Evolutionary conservation across 1,140 invertebrate genomes (phyloP).

Genomic region (Micrasema minimum): DNA sequence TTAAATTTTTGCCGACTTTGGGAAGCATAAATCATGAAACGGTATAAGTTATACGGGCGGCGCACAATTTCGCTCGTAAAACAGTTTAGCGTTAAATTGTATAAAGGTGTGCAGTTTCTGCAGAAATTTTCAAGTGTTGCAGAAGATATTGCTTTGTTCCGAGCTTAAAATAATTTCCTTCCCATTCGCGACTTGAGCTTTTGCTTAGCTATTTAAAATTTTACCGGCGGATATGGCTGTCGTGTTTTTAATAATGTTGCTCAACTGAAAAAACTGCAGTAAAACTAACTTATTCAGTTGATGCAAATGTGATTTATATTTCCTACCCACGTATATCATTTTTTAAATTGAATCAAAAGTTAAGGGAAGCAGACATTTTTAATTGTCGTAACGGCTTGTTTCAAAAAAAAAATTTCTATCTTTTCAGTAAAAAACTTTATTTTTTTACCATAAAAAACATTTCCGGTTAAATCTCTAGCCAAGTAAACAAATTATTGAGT

Average conservation of each 20-base stretch:
- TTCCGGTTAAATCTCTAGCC: no score
- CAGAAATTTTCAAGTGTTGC: slow-evolving; percentile 35
- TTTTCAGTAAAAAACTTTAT: no score
- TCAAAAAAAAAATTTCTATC: no score
- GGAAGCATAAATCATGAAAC: slow-evolving; percentile 48
- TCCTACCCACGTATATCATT: no score
- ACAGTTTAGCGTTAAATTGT: slow-evolving; percentile 51
- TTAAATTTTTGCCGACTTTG: slow-evolving; percentile 53
- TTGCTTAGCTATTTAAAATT: slow-evolving; percentile 35
- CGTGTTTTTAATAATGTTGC: neutral
- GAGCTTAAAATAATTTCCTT: slow-evolving; percentile 36
- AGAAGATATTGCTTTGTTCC: slow-evolving; percentile 46
- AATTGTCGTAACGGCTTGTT: no score
- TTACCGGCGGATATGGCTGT: slow-evolving; percentile 15
- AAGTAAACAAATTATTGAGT: no score
- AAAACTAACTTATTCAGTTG: no score
- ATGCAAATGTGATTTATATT: no score
- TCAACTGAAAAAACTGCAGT: no score
- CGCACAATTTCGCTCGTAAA: slow-evolving; percentile 49
- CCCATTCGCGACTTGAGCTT: slow-evolving; percentile 11
- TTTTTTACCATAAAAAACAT: no score
- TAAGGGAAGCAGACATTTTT: no score
- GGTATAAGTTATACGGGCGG: slow-evolving; percentile 39
- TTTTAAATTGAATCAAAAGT: no score
- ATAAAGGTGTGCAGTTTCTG: slow-evolving; percentile 44